Evolutionary conservation across 1,140 invertebrate species (phyloP).

Genomic region (Microvelia longipes): DNA sequence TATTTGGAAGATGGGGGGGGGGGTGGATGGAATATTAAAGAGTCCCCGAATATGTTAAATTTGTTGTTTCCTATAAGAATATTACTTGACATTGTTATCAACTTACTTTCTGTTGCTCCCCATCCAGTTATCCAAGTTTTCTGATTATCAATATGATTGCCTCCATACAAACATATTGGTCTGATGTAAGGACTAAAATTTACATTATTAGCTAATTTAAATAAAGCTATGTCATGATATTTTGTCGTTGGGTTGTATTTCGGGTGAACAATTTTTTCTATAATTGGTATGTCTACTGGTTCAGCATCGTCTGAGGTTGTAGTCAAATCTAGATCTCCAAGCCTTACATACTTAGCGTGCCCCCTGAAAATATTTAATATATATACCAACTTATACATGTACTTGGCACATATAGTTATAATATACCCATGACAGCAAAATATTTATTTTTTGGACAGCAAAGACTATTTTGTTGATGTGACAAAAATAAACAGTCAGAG

Average conservation of each 20-base stretch:
- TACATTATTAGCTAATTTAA: slow-evolving; percentile 24
- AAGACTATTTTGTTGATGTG: slow-evolving; percentile 11
- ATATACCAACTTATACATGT: slow-evolving; percentile 34
- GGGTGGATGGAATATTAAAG: too few species aligned
- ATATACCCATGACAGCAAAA: too few species aligned
- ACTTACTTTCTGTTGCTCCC: background rate
- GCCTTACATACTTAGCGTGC: slow-evolving; percentile 23
- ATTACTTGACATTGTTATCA: too few species aligned
- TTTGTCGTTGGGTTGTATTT: slow-evolving; percentile 32
- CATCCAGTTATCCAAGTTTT: background rate
- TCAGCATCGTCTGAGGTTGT: slow-evolving; percentile 13
- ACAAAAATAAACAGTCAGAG: too few species aligned
- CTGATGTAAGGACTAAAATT: slow-evolving; percentile 26
- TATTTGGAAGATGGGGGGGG: too few species aligned
- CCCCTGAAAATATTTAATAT: slow-evolving; percentile 3
- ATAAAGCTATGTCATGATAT: slow-evolving; percentile 32
- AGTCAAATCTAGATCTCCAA: slow-evolving; percentile 28
- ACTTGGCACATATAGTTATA: slow-evolving; percentile 15
- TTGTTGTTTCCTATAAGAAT: too few species aligned
- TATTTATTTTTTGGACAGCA: slow-evolving; percentile 23
- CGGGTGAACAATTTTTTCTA: slow-evolving; percentile 29
- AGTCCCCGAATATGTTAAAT: too few species aligned
- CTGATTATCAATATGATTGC: slow-evolving; percentile 2
- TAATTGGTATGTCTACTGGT: slow-evolving; percentile 22
- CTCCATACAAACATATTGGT: slow-evolving; percentile 33